phyloP scores from a whole-genome alignment of 2,797 vertebrate genomes.

The Epinephelus malabaricus region DNA sequence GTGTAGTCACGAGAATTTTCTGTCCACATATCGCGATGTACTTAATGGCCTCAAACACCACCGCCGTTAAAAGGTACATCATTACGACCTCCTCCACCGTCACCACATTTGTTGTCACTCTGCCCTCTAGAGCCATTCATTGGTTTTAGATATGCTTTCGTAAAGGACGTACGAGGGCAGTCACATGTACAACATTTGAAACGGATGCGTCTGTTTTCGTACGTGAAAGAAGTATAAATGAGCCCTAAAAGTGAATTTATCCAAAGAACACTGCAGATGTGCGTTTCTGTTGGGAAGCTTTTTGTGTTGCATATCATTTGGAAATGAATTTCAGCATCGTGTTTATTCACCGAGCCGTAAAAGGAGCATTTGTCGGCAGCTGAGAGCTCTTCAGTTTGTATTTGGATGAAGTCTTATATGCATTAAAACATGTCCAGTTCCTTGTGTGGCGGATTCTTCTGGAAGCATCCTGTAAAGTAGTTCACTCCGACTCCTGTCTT shows the following conservation, averaged over 20 bases:
- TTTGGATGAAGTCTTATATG: conserved; percentile 53
- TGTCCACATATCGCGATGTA: too few relatives aligned
- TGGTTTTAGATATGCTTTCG: too few relatives aligned
- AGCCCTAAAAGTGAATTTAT: conserved; percentile 76
- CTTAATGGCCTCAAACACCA: too few relatives aligned
- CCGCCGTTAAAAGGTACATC: too few relatives aligned
- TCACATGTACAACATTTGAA: too few relatives aligned
- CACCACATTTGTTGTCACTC: too few relatives aligned
- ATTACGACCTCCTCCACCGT: too few relatives aligned
- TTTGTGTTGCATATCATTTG: conserved; percentile 79
- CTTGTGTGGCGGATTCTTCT: conserved; percentile 54
- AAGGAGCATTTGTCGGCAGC: conserved; percentile 27
- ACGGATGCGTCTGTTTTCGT: too few relatives aligned
- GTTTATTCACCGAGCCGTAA: conserved; percentile 36
- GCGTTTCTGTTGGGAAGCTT: conserved; percentile 73
- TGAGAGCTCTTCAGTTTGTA: conserved; percentile 15
- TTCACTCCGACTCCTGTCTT: conserved; percentile 46
- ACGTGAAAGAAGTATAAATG: too few relatives aligned
- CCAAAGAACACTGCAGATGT: conserved; percentile 84
- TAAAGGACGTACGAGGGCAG: too few relatives aligned
- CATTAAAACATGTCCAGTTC: conserved; percentile 60
- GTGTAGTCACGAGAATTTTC: too few relatives aligned
- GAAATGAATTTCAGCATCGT: conserved; percentile 48
- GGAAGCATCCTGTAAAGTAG: conserved; percentile 53
- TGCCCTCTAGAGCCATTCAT: too few relatives aligned